Percentiles rank a stretch among this genome's conserved stretches.
Evolutionary conservation across 2,113 vertebrate species (phyloP).

Genomic region (Ranitomeya imitator): DNA sequence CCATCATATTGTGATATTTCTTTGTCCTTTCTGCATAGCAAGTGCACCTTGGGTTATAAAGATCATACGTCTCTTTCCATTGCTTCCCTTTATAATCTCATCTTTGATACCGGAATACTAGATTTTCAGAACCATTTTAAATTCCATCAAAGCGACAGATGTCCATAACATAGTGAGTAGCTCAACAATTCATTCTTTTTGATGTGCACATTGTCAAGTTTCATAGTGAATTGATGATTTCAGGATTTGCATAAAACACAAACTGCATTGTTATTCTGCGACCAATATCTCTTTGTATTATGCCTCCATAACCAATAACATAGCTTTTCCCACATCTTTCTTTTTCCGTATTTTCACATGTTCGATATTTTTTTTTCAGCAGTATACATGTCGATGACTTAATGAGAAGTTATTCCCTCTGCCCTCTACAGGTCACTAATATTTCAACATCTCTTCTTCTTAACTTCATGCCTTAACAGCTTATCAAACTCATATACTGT

Average conservation of each 20-base stretch:
- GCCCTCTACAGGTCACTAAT: background rate
- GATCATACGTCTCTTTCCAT: background rate
- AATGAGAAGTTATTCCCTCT: background rate
- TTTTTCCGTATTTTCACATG: background rate
- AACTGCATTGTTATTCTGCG: background rate
- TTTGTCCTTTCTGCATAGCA: background rate
- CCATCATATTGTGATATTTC: background rate
- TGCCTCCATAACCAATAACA: background rate
- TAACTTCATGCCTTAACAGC: background rate
- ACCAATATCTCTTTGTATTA: background rate
- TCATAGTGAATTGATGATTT: background rate
- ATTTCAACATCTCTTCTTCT: background rate
- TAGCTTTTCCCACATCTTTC: background rate
- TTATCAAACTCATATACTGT: background rate
- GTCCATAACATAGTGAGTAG: background rate
- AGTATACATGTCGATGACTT: background rate
- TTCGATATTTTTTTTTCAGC: background rate
- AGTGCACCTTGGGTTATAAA: background rate
- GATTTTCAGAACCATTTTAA: background rate
- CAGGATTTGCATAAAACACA: background rate
- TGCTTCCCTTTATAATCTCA: background rate
- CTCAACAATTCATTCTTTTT: slow-evolving; percentile 7
- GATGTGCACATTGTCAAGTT: background rate
- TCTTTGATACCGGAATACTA: background rate
- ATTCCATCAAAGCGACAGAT: background rate